Base-by-base conservation (phyloP, 1,140 invertebrate species). In the Nixonia krombeini region DNA sequence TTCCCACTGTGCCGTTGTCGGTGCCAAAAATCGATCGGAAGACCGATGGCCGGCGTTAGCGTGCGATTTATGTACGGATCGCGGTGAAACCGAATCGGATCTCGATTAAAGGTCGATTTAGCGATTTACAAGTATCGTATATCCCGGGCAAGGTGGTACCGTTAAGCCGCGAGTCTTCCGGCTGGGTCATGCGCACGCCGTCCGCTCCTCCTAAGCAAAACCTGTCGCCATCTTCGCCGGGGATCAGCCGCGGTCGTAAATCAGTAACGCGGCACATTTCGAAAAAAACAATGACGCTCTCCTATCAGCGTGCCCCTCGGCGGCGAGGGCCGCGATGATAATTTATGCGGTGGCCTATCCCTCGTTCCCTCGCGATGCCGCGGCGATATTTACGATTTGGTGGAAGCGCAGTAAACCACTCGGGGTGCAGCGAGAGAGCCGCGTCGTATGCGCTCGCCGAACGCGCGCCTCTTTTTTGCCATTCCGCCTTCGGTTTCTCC, bases 381-480 rank as follows among this genome's bases (percentile, higher is more conserved):
- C 25, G 25, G 9, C 69, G 64, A 74, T 80, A 76, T 79, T 80
- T 75, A 79, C 75, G 76, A 72, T 79, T 78, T 55, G 68, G 68
- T 72, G 68, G 75, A 75, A 73, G 51, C 18, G 69, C 71, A 63
- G 66, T 76, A 76, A 76, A 75, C 68, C 68, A 74, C 66, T 72
- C 66, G 6, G 37, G 5, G 21, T 6, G 5, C 45, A n/a, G n/a
- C n/a, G n/a, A n/a, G n/a, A n/a, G n/a, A n/a, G n/a, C n/a, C n/a
- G n/a, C n/a, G 9, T 31, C 3, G n/a, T n/a, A n/a, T n/a, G n/a
- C n/a, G n/a, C n/a, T n/a, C n/a, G n/a, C n/a, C n/a, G n/a, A n/a
- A n/a, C n/a, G 63, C 50, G 51, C 44, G 29, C 16, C 7, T 33
- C 41, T 38, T 56, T 50, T 51, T 45, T 58, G n/a, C n/a, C 49